A percentile compares a stretch with the other conserved stretches of the same genome.
Conservation (phyloP, 2,888 invertebrate genomes). For the Dorcus parallelipipedus region DNA sequence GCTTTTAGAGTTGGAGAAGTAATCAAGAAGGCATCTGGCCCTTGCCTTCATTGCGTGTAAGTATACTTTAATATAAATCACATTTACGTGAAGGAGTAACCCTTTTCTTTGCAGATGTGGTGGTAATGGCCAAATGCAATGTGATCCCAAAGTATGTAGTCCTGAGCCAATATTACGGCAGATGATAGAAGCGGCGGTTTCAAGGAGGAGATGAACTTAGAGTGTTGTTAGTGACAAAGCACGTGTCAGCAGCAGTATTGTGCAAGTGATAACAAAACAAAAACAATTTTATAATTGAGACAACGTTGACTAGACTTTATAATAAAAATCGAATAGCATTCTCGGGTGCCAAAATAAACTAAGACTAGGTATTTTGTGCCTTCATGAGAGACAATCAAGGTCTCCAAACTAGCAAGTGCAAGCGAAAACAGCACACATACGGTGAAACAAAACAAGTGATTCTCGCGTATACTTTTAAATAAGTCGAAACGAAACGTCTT, state of each 20-base stretch:
- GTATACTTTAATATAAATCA: constrained; percentile 44
- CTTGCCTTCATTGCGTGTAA: constrained; percentile 93
- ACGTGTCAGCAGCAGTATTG: constrained; percentile 36
- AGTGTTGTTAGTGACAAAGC: constrained; percentile 38
- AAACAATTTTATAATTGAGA: constrained; percentile 32
- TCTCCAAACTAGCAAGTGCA: constrained; percentile 10
- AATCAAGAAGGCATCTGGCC: constrained; percentile 82
- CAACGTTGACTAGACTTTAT: constrained; percentile 10
- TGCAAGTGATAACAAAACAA: constrained; percentile 43
- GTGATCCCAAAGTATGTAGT: constrained; percentile 86
- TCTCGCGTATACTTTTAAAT: constrained; percentile 4
- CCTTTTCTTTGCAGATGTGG: constrained; percentile 69
- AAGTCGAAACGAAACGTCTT: neutral
- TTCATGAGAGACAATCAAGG: constrained; percentile 28
- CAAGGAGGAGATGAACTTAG: constrained; percentile 58
- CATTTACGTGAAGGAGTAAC: neutral
- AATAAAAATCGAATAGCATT: constrained; percentile 37
- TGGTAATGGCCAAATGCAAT: constrained; percentile 90
- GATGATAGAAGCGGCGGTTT: constrained; percentile 79
- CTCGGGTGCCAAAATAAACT: constrained; percentile 51
- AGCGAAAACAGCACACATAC: constrained; percentile 1
- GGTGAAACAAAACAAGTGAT: constrained; percentile 7
- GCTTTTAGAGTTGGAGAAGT: constrained; percentile 84
- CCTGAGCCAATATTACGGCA: constrained; percentile 87
- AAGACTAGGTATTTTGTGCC: constrained; percentile 47